Conservation (phyloP, 2,888 invertebrate genomes). For the Melinopterus prodromus region DNA sequence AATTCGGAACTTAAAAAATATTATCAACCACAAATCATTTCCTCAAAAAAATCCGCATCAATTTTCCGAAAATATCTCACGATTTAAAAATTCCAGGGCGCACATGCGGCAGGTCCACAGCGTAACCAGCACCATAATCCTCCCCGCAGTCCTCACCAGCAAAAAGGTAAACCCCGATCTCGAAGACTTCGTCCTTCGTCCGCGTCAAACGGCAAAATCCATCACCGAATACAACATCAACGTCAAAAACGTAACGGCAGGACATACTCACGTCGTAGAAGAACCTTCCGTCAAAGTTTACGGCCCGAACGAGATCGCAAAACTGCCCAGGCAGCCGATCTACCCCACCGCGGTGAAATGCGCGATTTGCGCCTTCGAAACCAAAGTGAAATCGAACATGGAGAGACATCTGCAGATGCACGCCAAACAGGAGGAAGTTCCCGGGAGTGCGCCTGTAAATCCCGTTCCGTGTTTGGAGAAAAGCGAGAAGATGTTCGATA, state of each 20-base stretch:
- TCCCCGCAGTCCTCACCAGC: slow-evolving; percentile 62
- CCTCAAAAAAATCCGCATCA: too few relatives aligned
- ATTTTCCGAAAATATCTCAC: too few relatives aligned
- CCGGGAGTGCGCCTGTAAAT: slow-evolving; percentile 77
- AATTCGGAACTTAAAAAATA: too few relatives aligned
- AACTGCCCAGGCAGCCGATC: slow-evolving; percentile 72
- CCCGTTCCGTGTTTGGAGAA: slow-evolving; percentile 82
- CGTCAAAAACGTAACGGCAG: neutral
- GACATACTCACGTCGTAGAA: slow-evolving; percentile 36
- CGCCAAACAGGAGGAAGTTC: slow-evolving; percentile 63
- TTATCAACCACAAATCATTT: too few relatives aligned
- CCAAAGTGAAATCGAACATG: slow-evolving; percentile 72
- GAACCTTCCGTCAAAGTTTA: slow-evolving; percentile 50
- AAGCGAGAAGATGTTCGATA: slow-evolving; percentile 83
- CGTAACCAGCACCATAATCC: slow-evolving; percentile 52
- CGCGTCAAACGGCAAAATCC: slow-evolving; percentile 54
- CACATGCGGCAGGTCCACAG: slow-evolving; percentile 68
- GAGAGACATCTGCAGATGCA: slow-evolving; percentile 75
- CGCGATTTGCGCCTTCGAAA: slow-evolving; percentile 70
- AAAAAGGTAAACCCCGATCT: slow-evolving; percentile 56
- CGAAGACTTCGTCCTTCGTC: slow-evolving; percentile 63
- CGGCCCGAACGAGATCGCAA: slow-evolving; percentile 69
- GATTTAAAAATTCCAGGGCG: slow-evolving; percentile 42
- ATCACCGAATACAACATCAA: slow-evolving; percentile 30
- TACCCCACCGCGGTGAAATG: slow-evolving; percentile 70